A percentile compares a stretch with the other conserved stretches of the same genome.
Conservation (phyloP, 1,140 invertebrate species). For the Drosophila burlai region DNA sequence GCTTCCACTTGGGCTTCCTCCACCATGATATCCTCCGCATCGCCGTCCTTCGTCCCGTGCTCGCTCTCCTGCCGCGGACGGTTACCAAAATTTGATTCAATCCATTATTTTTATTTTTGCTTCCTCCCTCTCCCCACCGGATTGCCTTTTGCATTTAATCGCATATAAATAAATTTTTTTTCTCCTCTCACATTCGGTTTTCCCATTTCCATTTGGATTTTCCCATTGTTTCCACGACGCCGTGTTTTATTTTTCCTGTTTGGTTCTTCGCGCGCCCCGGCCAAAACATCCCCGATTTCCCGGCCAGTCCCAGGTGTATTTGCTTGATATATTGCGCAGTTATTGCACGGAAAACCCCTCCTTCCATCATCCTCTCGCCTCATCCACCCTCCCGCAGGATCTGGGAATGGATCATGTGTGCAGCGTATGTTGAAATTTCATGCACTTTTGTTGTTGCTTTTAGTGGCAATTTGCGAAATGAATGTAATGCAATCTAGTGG, state of each 20-base stretch:
- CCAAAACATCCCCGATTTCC: constrained; percentile 63
- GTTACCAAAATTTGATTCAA: constrained; percentile 69
- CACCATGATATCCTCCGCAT: background rate
- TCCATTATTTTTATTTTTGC: constrained; percentile 74
- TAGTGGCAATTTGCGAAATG: constrained; percentile 52
- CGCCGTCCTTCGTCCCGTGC: background rate
- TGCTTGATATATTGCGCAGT: constrained; percentile 80
- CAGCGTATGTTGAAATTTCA: constrained; percentile 70
- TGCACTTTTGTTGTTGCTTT: constrained; percentile 37
- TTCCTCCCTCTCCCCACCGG: constrained; percentile 7
- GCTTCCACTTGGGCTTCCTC: constrained; percentile 11
- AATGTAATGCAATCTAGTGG: constrained; percentile 70
- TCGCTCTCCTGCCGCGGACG: constrained; percentile 23
- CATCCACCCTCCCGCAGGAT: constrained; percentile 7
- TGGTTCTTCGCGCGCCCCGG: constrained; percentile 45
- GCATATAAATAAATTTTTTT: constrained; percentile 73
- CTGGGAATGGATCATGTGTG: constrained; percentile 78
- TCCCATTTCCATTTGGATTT: constrained; percentile 69
- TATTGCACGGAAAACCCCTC: constrained; percentile 54
- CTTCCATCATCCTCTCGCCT: background rate
- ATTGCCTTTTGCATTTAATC: constrained; percentile 66
- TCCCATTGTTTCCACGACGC: constrained; percentile 62
- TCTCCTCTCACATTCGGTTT: constrained; percentile 39
- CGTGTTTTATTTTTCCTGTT: constrained; percentile 37
- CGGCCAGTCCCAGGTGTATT: constrained; percentile 75